phyloP scores from a whole-genome alignment of 2,797 vertebrate species.

The Pogoniulus pusillus region DNA sequence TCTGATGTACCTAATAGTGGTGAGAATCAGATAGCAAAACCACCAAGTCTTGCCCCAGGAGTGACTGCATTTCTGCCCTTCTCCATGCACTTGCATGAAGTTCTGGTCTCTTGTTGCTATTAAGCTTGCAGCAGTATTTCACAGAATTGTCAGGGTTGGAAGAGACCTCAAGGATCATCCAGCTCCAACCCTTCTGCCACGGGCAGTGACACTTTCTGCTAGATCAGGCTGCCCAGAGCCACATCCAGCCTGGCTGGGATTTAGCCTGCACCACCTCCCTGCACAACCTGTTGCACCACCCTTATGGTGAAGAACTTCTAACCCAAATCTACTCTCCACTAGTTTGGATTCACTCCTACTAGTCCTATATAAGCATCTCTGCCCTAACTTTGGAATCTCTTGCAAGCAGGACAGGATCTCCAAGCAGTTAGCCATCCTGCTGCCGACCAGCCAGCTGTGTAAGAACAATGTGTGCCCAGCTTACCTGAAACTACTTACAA shows the following conservation, averaged over 20 bases:
- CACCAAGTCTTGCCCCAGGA: background rate
- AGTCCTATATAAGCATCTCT: background rate
- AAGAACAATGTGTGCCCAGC: background rate
- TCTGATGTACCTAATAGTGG: rapidly evolving
- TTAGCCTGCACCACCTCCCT: too few species aligned
- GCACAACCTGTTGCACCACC: too few species aligned
- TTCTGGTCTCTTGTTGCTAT: background rate
- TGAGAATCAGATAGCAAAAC: background rate
- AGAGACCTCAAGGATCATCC: too few species aligned
- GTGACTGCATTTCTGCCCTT: background rate
- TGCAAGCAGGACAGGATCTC: background rate
- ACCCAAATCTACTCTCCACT: too few species aligned
- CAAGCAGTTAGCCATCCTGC: background rate
- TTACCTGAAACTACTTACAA: background rate
- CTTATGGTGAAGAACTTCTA: too few species aligned
- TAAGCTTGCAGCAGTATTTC: background rate
- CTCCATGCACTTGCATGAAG: background rate
- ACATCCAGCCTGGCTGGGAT: too few species aligned
- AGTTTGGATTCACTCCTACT: too few species aligned
- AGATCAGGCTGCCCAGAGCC: too few species aligned
- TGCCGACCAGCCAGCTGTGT: background rate
- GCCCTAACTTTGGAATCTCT: rapidly evolving
- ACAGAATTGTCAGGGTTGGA: too few species aligned
- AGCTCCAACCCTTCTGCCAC: too few species aligned
- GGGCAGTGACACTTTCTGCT: too few species aligned